phyloP scores from a whole-genome alignment of 2,888 invertebrate species.

The Zootermopsis nevadensis region DNA sequence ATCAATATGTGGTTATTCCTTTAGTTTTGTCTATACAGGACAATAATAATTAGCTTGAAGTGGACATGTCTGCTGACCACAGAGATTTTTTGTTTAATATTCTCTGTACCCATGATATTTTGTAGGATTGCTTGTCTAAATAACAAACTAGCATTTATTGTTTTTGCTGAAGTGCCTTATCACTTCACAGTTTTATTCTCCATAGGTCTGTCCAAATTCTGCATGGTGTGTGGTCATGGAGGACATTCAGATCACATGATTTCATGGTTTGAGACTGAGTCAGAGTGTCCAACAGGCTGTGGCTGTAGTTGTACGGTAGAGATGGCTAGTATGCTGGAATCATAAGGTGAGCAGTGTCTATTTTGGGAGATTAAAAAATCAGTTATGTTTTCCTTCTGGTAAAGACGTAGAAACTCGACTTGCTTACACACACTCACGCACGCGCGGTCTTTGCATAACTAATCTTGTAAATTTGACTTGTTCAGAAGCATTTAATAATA shows the following conservation, averaged over 20 bases:
- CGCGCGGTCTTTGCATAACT: too few relatives aligned
- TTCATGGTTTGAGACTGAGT: constrained; percentile 83
- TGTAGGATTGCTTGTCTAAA: not conserved
- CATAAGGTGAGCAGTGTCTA: constrained; percentile 55
- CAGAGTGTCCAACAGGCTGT: constrained; percentile 90
- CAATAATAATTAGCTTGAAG: too few relatives aligned
- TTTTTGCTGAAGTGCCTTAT: not conserved
- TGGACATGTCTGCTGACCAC: too few relatives aligned
- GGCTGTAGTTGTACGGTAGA: constrained; percentile 89
- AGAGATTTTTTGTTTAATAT: too few relatives aligned
- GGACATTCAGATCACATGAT: constrained; percentile 89
- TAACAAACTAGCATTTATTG: not conserved
- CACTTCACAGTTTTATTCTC: constrained; percentile 19
- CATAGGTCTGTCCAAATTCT: constrained; percentile 76
- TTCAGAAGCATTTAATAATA: too few relatives aligned
- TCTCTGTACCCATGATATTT: not conserved
- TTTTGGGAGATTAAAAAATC: not conserved
- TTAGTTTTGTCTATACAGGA: too few relatives aligned
- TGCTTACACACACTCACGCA: too few relatives aligned
- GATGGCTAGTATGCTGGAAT: constrained; percentile 68
- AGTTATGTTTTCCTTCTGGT: not conserved
- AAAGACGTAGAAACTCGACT: too few relatives aligned
- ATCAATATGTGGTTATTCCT: too few relatives aligned
- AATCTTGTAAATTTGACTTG: too few relatives aligned
- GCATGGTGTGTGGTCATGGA: constrained; percentile 91